Base-by-base conservation (phyloP, 2,888 invertebrate species). In the Camptogramma bilineatum region DNA sequence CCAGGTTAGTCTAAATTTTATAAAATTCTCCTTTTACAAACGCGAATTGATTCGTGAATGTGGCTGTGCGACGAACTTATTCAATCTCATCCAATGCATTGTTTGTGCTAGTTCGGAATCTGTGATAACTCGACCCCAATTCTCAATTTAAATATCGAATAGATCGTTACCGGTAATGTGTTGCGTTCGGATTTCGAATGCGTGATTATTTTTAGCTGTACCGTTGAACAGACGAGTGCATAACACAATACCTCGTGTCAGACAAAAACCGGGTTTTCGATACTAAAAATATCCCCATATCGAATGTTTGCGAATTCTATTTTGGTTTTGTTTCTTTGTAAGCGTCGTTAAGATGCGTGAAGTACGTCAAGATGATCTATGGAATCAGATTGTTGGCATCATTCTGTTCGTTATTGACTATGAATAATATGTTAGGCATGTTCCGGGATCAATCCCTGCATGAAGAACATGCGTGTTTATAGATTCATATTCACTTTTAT, bases 291-390 rank as follows among this genome's bases (percentile, higher is more conserved):
- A 92, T 82, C 85, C 86, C 84, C 88, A 84, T 91, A 93, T 92
- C 91, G 85, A 90, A 91, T 91, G 91, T 89, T 91, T 92, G 89
- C 88, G 85, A 89, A 90, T 84, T 90, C 91, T 91, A 92, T 92
- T 93, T 93, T 85, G 79, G 85, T 85, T 82, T 85, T 84, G 85
- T 87, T 83, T 80, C 79, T 77, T 66, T 77, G 75, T 77, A 55
- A 16, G 52, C 69, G 74, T 56, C 57, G 42, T 44, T 51, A 44
- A 51, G 48, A 31, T 46, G 47, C 16, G 54, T 57, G 42, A 54
- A 39, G 42, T 61, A 59, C 62, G 65, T 68, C 58, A 68, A 39
- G 50, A 39, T 51, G 59, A 63, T 69, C 42, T 53, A 64, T 67
- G 62, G 53, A 18, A 48, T 54, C 50, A 4, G 13, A 58, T 34